Conservation (phyloP, 2,888 invertebrate genomes). For the Electrophaes corylata region DNA sequence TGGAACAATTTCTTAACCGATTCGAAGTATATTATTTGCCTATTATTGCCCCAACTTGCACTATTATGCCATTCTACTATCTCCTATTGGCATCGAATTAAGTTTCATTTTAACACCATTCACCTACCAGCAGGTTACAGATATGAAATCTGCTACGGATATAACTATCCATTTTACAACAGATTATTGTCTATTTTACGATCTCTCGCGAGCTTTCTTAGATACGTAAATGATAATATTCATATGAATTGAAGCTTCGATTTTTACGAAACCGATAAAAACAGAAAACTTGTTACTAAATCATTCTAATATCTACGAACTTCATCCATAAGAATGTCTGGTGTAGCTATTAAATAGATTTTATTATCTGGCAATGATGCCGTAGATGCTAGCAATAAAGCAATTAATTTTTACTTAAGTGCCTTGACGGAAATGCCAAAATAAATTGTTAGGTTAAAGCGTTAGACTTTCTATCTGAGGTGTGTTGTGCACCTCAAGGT, state of each 20-base stretch:
- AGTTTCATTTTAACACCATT: constrained; percentile 12
- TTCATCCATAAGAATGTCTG: neutral
- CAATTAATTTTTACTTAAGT: constrained; percentile 13
- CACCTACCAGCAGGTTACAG: neutral
- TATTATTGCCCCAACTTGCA: constrained; percentile 37
- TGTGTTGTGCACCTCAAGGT: constrained; percentile 18
- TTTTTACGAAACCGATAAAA: neutral
- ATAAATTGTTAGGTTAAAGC: constrained; percentile 17
- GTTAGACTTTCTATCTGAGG: constrained; percentile 28
- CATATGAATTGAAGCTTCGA: neutral
- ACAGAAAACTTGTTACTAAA: neutral
- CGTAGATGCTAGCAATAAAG: constrained; percentile 18
- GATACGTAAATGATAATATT: too few species aligned
- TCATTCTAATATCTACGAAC: too few species aligned
- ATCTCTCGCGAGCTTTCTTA: too few species aligned
- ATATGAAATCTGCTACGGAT: too few species aligned
- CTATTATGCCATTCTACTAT: constrained; percentile 49
- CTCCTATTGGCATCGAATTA: constrained; percentile 48
- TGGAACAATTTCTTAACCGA: constrained; percentile 33
- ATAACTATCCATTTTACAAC: too few species aligned
- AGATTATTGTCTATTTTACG: too few species aligned
- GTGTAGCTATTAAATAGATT: constrained; percentile 4
- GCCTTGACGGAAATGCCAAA: constrained; percentile 23
- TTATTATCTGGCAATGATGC: constrained; percentile 7
- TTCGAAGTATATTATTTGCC: too few species aligned